Conservation (phyloP, 2,888 invertebrate species). For the Chironomus tentans region DNA sequence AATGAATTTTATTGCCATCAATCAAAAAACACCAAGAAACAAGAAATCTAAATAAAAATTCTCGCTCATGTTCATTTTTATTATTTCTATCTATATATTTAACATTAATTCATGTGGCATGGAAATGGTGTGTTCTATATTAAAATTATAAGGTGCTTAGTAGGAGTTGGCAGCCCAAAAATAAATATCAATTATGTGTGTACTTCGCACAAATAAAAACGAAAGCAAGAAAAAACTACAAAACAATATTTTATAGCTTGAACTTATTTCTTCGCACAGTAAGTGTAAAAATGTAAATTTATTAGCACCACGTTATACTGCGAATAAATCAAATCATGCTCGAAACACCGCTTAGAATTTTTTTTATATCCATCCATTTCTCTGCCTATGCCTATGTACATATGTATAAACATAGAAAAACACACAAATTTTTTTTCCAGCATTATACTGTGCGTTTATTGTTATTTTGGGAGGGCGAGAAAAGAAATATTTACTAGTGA, state of each 20-base stretch:
- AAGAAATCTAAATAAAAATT: background rate
- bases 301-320: slow-evolving; percentile 19
- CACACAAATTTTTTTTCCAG: too few species aligned
- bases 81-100: too few species aligned
- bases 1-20: background rate
- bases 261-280: slow-evolving; percentile 12
- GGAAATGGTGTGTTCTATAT: background rate
- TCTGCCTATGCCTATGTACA: background rate
- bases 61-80: too few species aligned
- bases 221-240: background rate
- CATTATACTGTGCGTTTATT: too few species aligned
- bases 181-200: slow-evolving; percentile 22
- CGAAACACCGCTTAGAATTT: background rate
- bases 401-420: too few species aligned
- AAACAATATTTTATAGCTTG: slow-evolving; percentile 1
- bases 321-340: slow-evolving; percentile 23
- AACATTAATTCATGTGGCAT: background rate
- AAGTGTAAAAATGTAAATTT: slow-evolving; percentile 26
- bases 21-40: background rate
- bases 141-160: background rate
- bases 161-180: slow-evolving; percentile 12
- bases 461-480: background rate
- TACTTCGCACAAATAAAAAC: background rate
- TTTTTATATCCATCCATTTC: background rate
- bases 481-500: slow-evolving; percentile 23